A percentile compares a stretch with the other conserved stretches of the same genome.
Conservation (phyloP, 1,140 invertebrate genomes). For the Rhynchophorus ferrugineus region DNA sequence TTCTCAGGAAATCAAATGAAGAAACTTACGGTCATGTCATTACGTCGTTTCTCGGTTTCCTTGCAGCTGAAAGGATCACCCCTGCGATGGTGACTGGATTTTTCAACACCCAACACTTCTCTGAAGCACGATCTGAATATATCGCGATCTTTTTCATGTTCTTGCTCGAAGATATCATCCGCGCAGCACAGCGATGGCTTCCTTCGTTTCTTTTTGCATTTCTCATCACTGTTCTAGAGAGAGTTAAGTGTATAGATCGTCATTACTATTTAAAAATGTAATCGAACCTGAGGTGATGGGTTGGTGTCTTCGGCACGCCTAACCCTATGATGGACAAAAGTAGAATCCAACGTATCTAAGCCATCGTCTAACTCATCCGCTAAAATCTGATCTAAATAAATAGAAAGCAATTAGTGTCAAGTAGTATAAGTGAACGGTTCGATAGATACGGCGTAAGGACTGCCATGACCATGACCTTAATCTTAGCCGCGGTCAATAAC, state of each 20-base stretch:
- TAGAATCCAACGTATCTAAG: slow-evolving; percentile 4
- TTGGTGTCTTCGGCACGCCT: slow-evolving; percentile 29
- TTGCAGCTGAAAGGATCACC: slow-evolving; percentile 35
- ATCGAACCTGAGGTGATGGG: no score
- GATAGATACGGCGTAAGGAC: no score
- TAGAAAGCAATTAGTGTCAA: background rate
- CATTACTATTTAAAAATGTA: no score
- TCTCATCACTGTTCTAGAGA: slow-evolving; percentile 16
- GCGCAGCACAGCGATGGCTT: slow-evolving; percentile 30
- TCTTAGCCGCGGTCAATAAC: no score
- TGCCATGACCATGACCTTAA: no score
- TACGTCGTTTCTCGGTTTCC: slow-evolving; percentile 27
- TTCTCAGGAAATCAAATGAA: no score
- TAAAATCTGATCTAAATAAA: slow-evolving; percentile 18
- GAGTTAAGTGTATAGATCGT: no score
- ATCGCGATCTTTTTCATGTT: slow-evolving; percentile 28
- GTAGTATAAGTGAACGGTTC: no score
- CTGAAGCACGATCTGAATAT: slow-evolving; percentile 32
- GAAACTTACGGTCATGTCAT: slow-evolving; percentile 31
- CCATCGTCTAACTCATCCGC: slow-evolving; percentile 15
- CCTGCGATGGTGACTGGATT: slow-evolving; percentile 9
- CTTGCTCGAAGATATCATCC: slow-evolving; percentile 25
- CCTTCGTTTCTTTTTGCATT: slow-evolving; percentile 24
- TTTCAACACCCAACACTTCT: slow-evolving; percentile 27
- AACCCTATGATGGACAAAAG: background rate